Evolutionary conservation across 2,888 invertebrate genomes (phyloP), one percentile per base, ranked within the genome.

Genomic region (Dione juno): DNA sequence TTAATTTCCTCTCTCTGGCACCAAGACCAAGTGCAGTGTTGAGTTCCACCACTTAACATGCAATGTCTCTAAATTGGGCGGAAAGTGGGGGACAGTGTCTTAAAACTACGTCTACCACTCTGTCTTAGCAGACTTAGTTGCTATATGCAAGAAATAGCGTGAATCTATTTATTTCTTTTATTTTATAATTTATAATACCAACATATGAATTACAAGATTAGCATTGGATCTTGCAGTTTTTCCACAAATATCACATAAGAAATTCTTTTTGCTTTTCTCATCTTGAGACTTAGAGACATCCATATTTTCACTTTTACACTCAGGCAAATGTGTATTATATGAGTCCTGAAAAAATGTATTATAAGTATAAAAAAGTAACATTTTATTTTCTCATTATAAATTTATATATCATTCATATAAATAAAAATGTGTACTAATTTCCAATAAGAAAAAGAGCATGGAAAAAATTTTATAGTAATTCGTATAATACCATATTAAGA

Each of bases 171-270:
- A 28, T 28, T 28, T 28, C 28, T 28, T 28, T 28, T 3, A 28
- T 16, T 28, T 28, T 19, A 41, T 13, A 16, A 28, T 5, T 19
- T 1, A 16, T 50, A 9, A 66, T 59, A 87, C 90, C 77, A 84
- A 92, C 92, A 85, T 92, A 75, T 92, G 92, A 64, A 85, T 84
- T 65, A 86, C 74, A n/a, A 92, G 83, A 76, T 83, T 88, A 66
- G 90, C 90, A 77, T 88, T 88, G 1, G 92, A 89, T 66, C 75
- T 81, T 16, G 89, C 82, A 54, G 86, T 87, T 79, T 92, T 92
- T 1, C 92, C 92, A 79, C 92, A 92, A 50, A 88, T 85, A 73
- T 92, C 92, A 80, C 92, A 92, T 0, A 92, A 81, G 76, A 89
- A 92, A 61, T 79, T 85, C 70, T 78, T 86, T 74, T 82, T 77